Percentiles rank a stretch among this genome's conserved stretches.
phyloP scores from a whole-genome alignment of 2,888 invertebrate genomes.

The Sphinx pinastri region DNA sequence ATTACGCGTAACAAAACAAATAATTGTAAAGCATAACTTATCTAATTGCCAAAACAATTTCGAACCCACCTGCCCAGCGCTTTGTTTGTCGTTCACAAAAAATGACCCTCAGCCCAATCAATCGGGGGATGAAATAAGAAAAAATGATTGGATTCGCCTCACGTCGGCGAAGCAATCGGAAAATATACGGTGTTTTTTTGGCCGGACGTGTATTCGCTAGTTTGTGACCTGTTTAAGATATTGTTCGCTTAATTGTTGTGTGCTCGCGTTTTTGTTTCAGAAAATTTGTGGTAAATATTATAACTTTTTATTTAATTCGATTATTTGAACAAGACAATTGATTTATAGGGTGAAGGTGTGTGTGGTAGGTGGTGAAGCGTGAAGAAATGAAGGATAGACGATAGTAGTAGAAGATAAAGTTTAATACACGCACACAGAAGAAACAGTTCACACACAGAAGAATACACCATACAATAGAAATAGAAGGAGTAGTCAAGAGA shows the following conservation, averaged over 20 bases:
- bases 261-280: conserved; percentile 31
- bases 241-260: conserved; percentile 40
- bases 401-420: no score
- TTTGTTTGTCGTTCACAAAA: conserved; percentile 41
- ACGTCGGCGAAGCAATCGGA: conserved; percentile 59
- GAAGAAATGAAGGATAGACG: no score
- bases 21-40: background rate
- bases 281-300: background rate
- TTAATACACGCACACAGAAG: no score
- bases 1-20: background rate
- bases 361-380: no score
- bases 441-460: no score
- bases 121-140: conserved; percentile 72
- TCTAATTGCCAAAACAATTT: conserved; percentile 3
- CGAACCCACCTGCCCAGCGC: conserved; percentile 59
- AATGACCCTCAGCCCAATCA: conserved; percentile 71
- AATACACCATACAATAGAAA: no score
- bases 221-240: conserved; percentile 45
- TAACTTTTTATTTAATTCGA: background rate
- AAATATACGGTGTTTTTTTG: conserved; percentile 57
- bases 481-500: no score
- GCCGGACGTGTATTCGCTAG: conserved; percentile 53
- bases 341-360: no score
- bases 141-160: conserved; percentile 76
- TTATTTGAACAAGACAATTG: background rate